Evolutionary conservation across 2,888 invertebrate genomes (phyloP), one percentile per base, ranked within the genome.

Genomic region (Drymonia ruficornis): DNA sequence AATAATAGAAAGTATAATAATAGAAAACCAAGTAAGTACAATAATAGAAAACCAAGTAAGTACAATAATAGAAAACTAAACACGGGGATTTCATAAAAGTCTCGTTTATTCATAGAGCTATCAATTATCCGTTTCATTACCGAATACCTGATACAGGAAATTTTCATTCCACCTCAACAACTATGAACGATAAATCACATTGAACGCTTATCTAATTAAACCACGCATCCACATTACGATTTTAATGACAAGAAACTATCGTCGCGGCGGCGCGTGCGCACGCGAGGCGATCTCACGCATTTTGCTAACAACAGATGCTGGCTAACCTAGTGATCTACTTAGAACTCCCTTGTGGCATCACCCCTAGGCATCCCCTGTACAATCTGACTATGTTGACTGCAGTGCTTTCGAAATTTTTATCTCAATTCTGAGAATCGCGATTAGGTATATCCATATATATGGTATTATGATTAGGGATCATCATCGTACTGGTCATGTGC

Each of bases 251-350:
- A 65, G 65, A 67, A 63, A 68, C 60, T 58, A 51, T 29, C 50
- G 49, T 59, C 55, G 52, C 49, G 45, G 55, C 49, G 49, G 55
- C 53, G 52, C 46, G 48, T 53, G 51, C 47, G 56, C 58, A 52
- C 46, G 38, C 52, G 52, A 50, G 50, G 61, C 53, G 51, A 53
- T 54, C 44, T 61, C 66, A 70, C 67, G 66, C 69, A 72, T 73
- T 73, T 73, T 74, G 64, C 60, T 50, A 59, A 70, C 57, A 70
- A 72, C 38, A 23, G 52, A 49, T 55, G 55, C 59, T 46, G 44
- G 51, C 48, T 82, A 82, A 79, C 87, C 86, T 76, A 87, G 77
- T 87, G 83, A 65, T 79, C 86, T 69, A 85, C 72, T 78, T 86
- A 59, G 47, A 58, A 67, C 59, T 53, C 18, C 18, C n/a, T 9